Base-by-base conservation (phyloP, 2,113 vertebrate species). In the Arenaria interpres region DNA sequence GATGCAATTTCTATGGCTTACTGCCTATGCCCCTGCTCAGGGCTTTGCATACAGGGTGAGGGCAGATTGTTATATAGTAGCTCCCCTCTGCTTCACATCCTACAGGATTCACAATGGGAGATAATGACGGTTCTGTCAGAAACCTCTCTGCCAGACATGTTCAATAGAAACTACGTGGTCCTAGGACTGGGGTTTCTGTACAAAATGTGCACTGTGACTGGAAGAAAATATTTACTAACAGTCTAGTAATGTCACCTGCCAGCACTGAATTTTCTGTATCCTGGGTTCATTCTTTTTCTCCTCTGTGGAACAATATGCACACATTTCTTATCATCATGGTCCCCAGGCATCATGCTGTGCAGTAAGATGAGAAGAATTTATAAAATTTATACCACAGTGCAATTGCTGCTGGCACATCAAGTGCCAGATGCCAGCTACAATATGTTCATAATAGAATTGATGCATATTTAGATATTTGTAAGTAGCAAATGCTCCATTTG, bases 381-480 rank as follows among this genome's bases (percentile, higher is more conserved):
- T 83, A 86, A 92, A 66, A 92, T 71, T 76, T 82, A 66, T 43
- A 88, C 57, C 67, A 90, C 48, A 39, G 27, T 73, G 64, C 19
- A 11, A 75, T 43, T 51, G 46, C 71, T 94, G 66, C 89, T 93
- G 86, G 92, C 51, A 95, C 64, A 92, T 89, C 73, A 88, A 95
- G 76, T 84, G 56, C 83, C 94, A 96, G 88, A 92, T 97, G 75
- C 69, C 69, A 91, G 76, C 56, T 89, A 78, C 62, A 74, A 83
- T 85, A 67, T 82, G 93, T 96, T 98, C 83, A 79, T 95, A 96
- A 95, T 83, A 94, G 57, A 91, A 72, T 60, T 87, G 88, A 94
- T 96, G 87, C 35, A 91, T 95, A 96, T 97, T 95, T 95, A 96
- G 83, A 91, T 82, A 94, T 92, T 95, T 96, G 9, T 84, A 95